Percentiles rank a stretch among this genome's conserved stretches.
These are phyloP conservation scores for Arenicola marina DNA, from an alignment of 2,888 invertebrate species.

Conservation along the genomic window DNA sequence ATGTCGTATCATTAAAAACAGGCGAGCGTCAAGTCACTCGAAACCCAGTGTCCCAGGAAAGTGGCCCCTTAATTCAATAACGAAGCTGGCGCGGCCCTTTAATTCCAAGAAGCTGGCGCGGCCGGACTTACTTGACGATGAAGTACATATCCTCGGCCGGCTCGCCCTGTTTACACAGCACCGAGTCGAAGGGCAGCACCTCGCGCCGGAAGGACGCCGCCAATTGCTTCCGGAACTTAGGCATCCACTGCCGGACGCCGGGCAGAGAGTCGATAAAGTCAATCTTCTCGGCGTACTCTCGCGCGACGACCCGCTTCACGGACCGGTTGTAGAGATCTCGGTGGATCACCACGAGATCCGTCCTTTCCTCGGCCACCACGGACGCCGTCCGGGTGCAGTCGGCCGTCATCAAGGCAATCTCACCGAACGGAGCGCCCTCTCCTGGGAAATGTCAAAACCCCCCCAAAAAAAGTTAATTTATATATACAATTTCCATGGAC, in stretches of 20 bases:
- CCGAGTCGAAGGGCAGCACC: slow-evolving; percentile 47
- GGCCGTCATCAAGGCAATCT: slow-evolving; percentile 56
- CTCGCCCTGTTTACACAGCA: slow-evolving; percentile 51
- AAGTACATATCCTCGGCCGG: slow-evolving; percentile 52
- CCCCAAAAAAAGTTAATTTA: no score
- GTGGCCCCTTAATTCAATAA: no score
- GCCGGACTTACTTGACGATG: slow-evolving; percentile 51
- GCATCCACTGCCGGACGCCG: slow-evolving; percentile 46
- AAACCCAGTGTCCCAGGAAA: no score
- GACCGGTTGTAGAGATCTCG: slow-evolving; percentile 55
- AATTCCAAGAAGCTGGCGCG: no score
- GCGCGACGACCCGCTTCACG: slow-evolving; percentile 51
- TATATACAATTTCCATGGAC: no score
- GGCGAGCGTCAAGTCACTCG: no score
- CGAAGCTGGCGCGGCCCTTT: no score
- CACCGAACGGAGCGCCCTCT: slow-evolving; percentile 56
- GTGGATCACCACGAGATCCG: slow-evolving; percentile 57
- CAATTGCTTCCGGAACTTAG: slow-evolving; percentile 51
- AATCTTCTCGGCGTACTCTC: slow-evolving; percentile 55
- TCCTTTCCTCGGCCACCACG: slow-evolving; percentile 54
- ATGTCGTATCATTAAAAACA: no score
- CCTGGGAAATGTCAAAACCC: slow-evolving; percentile 35
- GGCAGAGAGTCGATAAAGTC: slow-evolving; percentile 51
- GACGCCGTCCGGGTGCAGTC: slow-evolving; percentile 58
- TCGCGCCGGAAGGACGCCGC: slow-evolving; percentile 53